Base-by-base conservation (phyloP, 2,797 vertebrate species). In the Argya squamiceps region DNA sequence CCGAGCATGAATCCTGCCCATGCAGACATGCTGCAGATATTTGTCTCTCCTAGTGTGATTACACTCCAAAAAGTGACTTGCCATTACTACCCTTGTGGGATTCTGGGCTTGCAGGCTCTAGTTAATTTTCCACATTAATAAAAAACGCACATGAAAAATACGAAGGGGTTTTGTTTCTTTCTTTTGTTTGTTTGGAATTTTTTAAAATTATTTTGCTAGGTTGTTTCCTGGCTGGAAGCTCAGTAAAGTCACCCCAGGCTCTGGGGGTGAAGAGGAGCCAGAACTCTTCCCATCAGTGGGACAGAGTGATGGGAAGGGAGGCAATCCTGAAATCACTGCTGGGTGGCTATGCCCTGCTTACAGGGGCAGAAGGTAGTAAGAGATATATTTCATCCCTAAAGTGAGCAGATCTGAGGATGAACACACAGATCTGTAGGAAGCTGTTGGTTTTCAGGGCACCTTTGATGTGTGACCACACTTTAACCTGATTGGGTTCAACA, bases 1-100 rank as follows among this genome's bases (percentile, higher is more conserved):
- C 56, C 1, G 0, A 88, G 83, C 64, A 82, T 46, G 83, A 86
- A 89, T 92, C 77, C 88, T 86, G 47, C 70, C 87, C 94, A 84
- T 94, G 94, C 94, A 92, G 93, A 92, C 77, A 53, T 0, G 58
- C 80, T 96, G 96, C 91, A 95, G 94, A 88, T 92, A 96, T 88
- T 93, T 80, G 67, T 92, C 85, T 90, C 67, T 90, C 60, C 52
- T 36, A 94, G 89, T 87, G 93, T 84, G 92, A 94, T 93, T 95
- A 74, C 92, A 80, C 83, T 92, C 63, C 1, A 1, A 90, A 82
- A 95, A 96, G 85, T 96, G 89, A 95, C 88, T 93, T 93, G 41
- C 52, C 60, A n/a, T 82, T 90, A 84, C 67, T 71, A 11, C 49
- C 74, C 77, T 92, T 93, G 89, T 92, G 93, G 90, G 84, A 95